phyloP scores from a whole-genome alignment of 1,140 invertebrate genomes.

The Propsilocerus akamusi region DNA sequence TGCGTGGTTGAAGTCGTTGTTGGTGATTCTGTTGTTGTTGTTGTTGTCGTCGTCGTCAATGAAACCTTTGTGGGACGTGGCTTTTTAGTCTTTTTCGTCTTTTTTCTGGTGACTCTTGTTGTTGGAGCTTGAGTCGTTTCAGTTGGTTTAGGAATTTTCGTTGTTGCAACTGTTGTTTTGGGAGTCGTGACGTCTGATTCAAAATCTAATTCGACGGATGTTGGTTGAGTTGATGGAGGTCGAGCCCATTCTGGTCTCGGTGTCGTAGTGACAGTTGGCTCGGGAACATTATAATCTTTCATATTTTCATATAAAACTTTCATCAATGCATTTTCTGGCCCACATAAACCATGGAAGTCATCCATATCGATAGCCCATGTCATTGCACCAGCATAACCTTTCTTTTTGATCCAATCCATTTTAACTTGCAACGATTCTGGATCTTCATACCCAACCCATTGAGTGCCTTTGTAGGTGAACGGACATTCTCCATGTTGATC shows the following conservation, averaged over 20 bases:
- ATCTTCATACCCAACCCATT: slow-evolving; percentile 88
- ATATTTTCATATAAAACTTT: slow-evolving; percentile 53
- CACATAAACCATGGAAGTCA: slow-evolving; percentile 61
- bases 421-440: slow-evolving; percentile 60
- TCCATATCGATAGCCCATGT: slow-evolving; percentile 82
- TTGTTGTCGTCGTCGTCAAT: slow-evolving; percentile 11
- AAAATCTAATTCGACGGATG: slow-evolving; percentile 20
- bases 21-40: slow-evolving; percentile 13
- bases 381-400: slow-evolving; percentile 72
- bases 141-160: slow-evolving; percentile 12
- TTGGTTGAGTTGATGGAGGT: slow-evolving; percentile 38
- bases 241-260: slow-evolving; percentile 53
- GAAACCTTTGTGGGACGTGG: slow-evolving; percentile 14
- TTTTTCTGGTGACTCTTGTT: slow-evolving; percentile 11
- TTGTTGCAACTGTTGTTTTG: no score
- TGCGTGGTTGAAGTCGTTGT: slow-evolving; percentile 13
- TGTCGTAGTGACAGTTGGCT: slow-evolving; percentile 41
- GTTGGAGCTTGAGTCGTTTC: slow-evolving; percentile 12
- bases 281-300: slow-evolving; percentile 52
- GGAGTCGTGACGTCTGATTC: slow-evolving; percentile 11
- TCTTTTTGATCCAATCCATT: slow-evolving; percentile 66
- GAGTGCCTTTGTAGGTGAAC: slow-evolving; percentile 66
- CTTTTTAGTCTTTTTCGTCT: slow-evolving; percentile 21
- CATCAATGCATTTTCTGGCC: slow-evolving; percentile 47
- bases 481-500: slow-evolving; percentile 65